Evolutionary conservation across 2,888 invertebrate genomes (phyloP), one percentile per base, ranked within the genome.

Genomic region (Fissipunctia ypsillon): DNA sequence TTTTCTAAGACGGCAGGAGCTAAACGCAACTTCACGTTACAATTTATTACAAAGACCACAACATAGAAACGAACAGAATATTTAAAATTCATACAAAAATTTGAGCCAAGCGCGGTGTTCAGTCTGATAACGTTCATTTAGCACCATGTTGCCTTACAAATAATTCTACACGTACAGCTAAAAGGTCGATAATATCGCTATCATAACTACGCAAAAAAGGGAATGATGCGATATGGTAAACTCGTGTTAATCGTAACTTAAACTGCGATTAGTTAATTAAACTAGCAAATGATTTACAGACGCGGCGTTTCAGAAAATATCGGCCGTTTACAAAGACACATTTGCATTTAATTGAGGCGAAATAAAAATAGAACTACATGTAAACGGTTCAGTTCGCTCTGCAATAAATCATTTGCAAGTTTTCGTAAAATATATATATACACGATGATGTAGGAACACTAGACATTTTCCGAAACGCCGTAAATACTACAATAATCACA

Each of bases 171-270:
- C 78, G 80, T 88, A 91, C 81, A 90, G 88, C 91, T 94, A 93
- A 80, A 75, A 84, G 93, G 91, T 89, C 90, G 90, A 86, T 83
- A 86, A 91, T 91, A 94, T 94, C 93, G 94, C 95, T 94, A 94
- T 94, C 94, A 93, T 89, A 90, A 90, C 91, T 93, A 94, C 86
- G 80, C 88, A 89, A 92, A 88, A 89, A 88, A 90, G 93, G 95
- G 95, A 95, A 95, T 95, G 95, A 94, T 92, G 94, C 94, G 94
- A 95, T 93, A 93, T 85, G 88, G 85, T 88, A 87, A 86, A 87
- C 75, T 88, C 84, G 79, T 73, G 84, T 83, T 84, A 88, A 82
- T 81, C 22, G 71, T 85, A 76, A 84, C 75, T 83, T 84, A 87
- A 16, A 77, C 73, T 78, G 84, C 72, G 57, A 84, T 80, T 84